Conservation (phyloP, 2,888 invertebrate genomes). For the Mythimna vitellina region DNA sequence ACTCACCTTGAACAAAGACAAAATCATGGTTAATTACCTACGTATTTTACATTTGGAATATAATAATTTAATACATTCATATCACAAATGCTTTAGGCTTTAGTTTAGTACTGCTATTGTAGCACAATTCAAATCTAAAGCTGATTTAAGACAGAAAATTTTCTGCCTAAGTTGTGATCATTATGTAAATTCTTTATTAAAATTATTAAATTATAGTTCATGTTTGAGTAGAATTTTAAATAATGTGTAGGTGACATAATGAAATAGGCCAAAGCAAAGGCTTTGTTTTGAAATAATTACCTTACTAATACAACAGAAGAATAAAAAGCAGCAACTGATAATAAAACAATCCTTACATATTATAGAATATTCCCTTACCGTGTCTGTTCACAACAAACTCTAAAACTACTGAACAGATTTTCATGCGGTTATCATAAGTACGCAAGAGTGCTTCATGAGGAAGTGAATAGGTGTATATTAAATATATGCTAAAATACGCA, state of each 20-base stretch:
- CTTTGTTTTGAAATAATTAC: not conserved
- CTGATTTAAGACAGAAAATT: not conserved
- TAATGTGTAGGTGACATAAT: not conserved
- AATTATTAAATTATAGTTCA: not conserved
- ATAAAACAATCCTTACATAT: too few species aligned
- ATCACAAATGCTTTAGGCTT: not conserved
- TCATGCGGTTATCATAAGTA: too few species aligned
- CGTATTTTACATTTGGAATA: not conserved
- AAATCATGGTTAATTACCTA: slow-evolving; percentile 11
- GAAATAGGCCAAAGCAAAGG: not conserved
- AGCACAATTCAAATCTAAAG: not conserved
- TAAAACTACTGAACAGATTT: too few species aligned
- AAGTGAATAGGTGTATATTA: too few species aligned
- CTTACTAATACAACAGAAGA: slow-evolving; percentile 1
- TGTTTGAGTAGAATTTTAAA: not conserved
- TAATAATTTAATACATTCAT: not conserved
- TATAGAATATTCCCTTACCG: too few species aligned
- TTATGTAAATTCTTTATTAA: not conserved
- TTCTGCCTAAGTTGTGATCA: not conserved
- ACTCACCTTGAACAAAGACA: slow-evolving; percentile 83
- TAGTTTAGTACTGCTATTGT: not conserved
- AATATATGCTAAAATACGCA: too few species aligned
- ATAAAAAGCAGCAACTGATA: not conserved
- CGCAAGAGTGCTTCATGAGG: too few species aligned
- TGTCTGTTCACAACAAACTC: too few species aligned